Base-by-base conservation (phyloP, 2,113 vertebrate species). In the Paralichthys olivaceus region DNA sequence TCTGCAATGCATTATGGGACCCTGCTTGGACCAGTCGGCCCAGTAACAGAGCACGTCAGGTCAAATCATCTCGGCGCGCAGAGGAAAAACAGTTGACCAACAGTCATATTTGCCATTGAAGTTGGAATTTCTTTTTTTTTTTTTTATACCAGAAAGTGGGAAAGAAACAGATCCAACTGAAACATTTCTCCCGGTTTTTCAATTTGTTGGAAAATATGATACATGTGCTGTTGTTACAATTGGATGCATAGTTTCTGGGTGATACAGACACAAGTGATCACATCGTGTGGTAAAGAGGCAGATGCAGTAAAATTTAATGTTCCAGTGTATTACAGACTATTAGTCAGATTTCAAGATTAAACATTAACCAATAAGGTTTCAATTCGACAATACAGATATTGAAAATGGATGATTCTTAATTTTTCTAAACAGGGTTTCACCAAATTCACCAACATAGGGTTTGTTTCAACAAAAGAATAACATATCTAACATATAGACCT, bases 1-100 rank as follows among this genome's bases (percentile, higher is more conserved):
- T 80, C 79, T 78, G 81, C 84, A 89, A 91, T 85, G 82, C 80
- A 90, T 86, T 78, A 85, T 84, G 88, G 87, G 83, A 91, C 66
- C 74, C 76, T 75, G 8, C 71, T 85, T 14, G 80, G 89, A 84
- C 87, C 84, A 86, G 72, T 73, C 25, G 5, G 67, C 66, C 77
- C 81, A 72, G 79, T 81, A 81, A 84, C 74, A 85, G 77, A 84
- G 66, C 68, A 32, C 2, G 51, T 59, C 14, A 45, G 75, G 72
- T 87, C 75, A 73, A 77, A 82, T 68, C 25, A 34, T 69, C 57
- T 64, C 57, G 22, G 65, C 20, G 5, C 22, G 66, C 40, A 23
- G 53, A 78, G 34, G 79, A 83, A 63, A 65, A 62, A 34, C 28
- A 47, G 26, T 62, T 59, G 70, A 80, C 68, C 60, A 69, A 57